A percentile compares a stretch with the other conserved stretches of the same genome.
These are phyloP conservation scores for Fregetta grallaria DNA, from an alignment of 2,113 vertebrate species.

Conservation along the genomic window DNA sequence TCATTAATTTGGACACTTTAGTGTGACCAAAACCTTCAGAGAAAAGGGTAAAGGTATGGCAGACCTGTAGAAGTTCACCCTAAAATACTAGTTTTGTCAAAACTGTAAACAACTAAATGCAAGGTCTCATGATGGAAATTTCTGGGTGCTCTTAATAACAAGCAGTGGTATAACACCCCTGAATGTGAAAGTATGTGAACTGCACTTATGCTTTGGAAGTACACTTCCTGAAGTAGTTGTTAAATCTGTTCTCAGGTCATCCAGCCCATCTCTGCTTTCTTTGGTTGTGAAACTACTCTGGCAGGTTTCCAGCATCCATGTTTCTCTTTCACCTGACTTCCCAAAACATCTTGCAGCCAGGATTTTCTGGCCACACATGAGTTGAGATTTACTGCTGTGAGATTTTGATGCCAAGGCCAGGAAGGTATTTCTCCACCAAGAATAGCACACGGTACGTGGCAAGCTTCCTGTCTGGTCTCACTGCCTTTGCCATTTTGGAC, in stretches of 20 bases:
- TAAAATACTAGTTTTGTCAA: background rate
- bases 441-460: background rate
- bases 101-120: background rate
- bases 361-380: background rate
- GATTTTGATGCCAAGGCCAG: background rate
- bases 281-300: background rate
- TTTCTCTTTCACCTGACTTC: constrained; percentile 1
- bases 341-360: background rate
- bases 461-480: background rate
- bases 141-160: background rate
- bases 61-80: background rate
- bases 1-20: background rate
- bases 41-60: background rate
- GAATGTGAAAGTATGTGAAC: background rate
- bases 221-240: background rate
- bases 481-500: background rate
- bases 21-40: background rate
- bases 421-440: constrained; percentile 4
- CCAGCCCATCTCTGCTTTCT: background rate
- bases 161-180: background rate
- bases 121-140: background rate
- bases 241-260: background rate
- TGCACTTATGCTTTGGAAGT: background rate
- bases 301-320: background rate
- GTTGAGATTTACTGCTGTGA: background rate